Percentiles rank a stretch among this genome's conserved stretches.
These are phyloP conservation scores for Mnemiopsis leidyi DNA, from an alignment of 37 sponge, comb jelly and placozoan genomes.

Conservation along the genomic window DNA sequence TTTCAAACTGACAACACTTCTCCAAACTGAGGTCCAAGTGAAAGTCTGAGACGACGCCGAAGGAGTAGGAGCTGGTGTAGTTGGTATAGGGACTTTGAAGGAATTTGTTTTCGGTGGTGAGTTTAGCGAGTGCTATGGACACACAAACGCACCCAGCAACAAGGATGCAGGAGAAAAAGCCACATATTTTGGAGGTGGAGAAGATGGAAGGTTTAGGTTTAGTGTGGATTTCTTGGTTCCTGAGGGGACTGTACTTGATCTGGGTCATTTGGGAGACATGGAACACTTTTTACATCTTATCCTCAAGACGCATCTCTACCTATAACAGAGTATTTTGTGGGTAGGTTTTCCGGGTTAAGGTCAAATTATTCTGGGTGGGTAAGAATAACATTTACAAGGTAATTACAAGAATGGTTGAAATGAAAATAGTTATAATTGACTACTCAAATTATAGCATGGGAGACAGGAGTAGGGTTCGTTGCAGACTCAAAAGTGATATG, in stretches of 20 bases:
- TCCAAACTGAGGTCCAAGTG: not conserved
- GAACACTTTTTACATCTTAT: no score
- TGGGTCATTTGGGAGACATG: not conserved
- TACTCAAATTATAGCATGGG: no score
- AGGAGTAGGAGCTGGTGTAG: constrained; percentile 57
- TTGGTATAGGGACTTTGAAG: constrained; percentile 42
- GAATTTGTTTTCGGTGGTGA: constrained; percentile 30
- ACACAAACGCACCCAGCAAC: constrained; percentile 11
- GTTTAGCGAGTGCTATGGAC: constrained; percentile 27
- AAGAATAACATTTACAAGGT: no score
- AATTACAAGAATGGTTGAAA: no score
- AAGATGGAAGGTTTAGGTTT: not conserved
- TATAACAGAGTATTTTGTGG: no score
- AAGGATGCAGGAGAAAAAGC: constrained; percentile 33
- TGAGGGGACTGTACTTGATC: not conserved
- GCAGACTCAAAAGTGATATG: no score
- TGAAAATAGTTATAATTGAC: no score
- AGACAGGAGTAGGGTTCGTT: no score
- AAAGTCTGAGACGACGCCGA: constrained; percentile 25
- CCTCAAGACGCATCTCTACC: no score
- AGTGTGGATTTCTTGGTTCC: not conserved
- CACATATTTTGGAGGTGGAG: not conserved
- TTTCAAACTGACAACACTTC: not conserved
- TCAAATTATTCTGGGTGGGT: no score
- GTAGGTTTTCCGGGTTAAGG: no score